Evolutionary conservation across 1,140 invertebrate genomes (phyloP), one percentile per base, ranked within the genome.

Genomic region (Triops cancriformis): DNA sequence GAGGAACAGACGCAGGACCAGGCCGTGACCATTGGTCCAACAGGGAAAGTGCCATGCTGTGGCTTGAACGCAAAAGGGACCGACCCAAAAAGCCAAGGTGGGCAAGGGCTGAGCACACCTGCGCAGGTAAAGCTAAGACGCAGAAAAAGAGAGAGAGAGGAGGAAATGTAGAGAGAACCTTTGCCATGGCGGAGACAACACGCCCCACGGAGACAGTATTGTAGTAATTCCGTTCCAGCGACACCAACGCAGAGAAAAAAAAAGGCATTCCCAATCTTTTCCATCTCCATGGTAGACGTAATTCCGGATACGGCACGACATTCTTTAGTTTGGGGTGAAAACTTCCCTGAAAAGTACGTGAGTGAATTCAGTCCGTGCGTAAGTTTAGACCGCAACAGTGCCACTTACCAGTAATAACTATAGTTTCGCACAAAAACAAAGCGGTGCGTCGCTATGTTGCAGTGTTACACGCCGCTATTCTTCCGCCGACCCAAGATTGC

Each of bases 11-110:
- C 23, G 51, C 51, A 14, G 51, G 23, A 14, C 51, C 51, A 64
- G 51, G 51, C 51, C 23, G 51, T 64, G 51, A 64, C 31, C 31
- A 64, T 9, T 5, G 23, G 51, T 23, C 51, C 51, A 64, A 64
- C 51, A 64, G 51, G 51, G 51, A 64, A 64, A 64, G 51, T 64
- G 51, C 51, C 51, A 64, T 64, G 51, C 51, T 64, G 51, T 64
- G 51, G 51, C 51, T 64, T 23, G 23, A 64, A 23, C 51, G 23
- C 4, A 18, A 64, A 23, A 64, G 51, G 51, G 51, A 64, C 51
- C 51, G 51, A 12, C 51, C 51, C 51, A 64, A 64, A 37, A 64
- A 64, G 51, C 51, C 51, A 64, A 64, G 51, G 51, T 64, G 51
- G 51, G 51, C 14, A 64, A 64, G 51, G 51, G 51, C 51, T 64